Percentiles rank a stretch among this genome's conserved stretches.
phyloP scores from a whole-genome alignment of 2,888 invertebrate species.

The Pammene fasciana region DNA sequence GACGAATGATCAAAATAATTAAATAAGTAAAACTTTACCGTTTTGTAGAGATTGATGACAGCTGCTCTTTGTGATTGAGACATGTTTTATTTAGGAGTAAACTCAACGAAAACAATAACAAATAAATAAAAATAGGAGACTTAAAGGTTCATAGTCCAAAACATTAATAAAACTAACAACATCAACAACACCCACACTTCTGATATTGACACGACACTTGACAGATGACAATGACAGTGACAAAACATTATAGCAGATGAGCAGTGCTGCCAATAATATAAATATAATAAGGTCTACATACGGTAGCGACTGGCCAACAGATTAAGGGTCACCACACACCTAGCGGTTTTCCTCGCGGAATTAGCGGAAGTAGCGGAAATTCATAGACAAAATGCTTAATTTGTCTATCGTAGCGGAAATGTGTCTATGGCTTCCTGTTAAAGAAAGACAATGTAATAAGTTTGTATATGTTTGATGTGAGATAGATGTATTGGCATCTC shows the following conservation, averaged over 20 bases:
- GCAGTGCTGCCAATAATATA: slow-evolving; percentile 29
- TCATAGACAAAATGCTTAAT: too few relatives aligned
- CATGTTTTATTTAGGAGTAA: slow-evolving; percentile 51
- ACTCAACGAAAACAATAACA: slow-evolving; percentile 8
- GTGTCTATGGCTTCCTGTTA: too few relatives aligned
- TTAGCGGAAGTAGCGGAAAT: too few relatives aligned
- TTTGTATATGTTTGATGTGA: too few relatives aligned
- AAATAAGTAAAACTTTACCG: slow-evolving; percentile 52
- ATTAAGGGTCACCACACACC: too few relatives aligned
- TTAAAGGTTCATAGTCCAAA: slow-evolving; percentile 66
- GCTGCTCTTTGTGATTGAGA: slow-evolving; percentile 67
- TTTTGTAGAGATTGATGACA: slow-evolving; percentile 75
- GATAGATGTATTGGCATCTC: too few relatives aligned
- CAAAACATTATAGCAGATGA: slow-evolving; percentile 29
- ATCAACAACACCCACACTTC: neutral
- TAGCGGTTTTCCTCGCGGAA: too few relatives aligned
- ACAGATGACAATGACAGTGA: slow-evolving; percentile 1
- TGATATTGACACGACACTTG: slow-evolving; percentile 25
- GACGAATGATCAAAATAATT: neutral
- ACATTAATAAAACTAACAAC: neutral
- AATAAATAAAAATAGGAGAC: slow-evolving; percentile 33
- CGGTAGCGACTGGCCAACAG: too few relatives aligned
- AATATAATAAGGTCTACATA: neutral
- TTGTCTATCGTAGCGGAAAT: too few relatives aligned
- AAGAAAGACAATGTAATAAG: too few relatives aligned